Base-by-base conservation (phyloP, 2,113 vertebrate genomes). In the Ceuthmochares aereus region DNA sequence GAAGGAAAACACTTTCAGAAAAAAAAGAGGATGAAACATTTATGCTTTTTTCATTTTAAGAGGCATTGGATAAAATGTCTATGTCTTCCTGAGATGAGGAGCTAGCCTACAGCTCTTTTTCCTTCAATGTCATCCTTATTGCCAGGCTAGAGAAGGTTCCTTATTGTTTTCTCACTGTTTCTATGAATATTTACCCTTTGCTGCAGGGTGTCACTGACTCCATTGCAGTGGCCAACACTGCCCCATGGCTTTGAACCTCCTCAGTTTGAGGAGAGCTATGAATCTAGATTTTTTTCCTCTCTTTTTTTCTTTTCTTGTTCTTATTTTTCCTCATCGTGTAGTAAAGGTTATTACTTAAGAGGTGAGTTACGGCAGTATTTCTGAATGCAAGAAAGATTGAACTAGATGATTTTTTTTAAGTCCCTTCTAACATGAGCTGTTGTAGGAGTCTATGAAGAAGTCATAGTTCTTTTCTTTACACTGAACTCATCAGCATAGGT, bases 1-100 rank as follows among this genome's bases (percentile, higher is more conserved):
- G 40, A 63, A 95, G 89, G 62, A 94, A 77, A 36, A 74, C 7
- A 4, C 52, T 94, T 96, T 95, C 47, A 92, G 82, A 93, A 91
- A 75, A 74, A 51, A 26, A 73, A 40, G 42, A 60, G 8, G 29
- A 67, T 18, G 26, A 82, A 14, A 8, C 12, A 23, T 67, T 72
- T 14, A 12, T 10, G 10, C 55, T 75, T 66, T 62, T 66, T 62
- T 60, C 5, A 36, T 68, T 84, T 90, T 60, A 55, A 63, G 25
- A 59, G 22, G 14, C 26, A 18, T 10, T 77, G 47, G 47, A 63
- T 72, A 42, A 82, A 58, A 62, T 30, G 7, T 8, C 1, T 7
- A 3, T 49, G 40, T 43, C 63, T 80, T 81, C 43, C 36, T 87
- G 64, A 81, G 63, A 34, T 21, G n/a, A 68, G 40, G 40, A 83